Evolutionary conservation across 1,140 invertebrate species (phyloP).

Genomic region (Planococcus citri): DNA sequence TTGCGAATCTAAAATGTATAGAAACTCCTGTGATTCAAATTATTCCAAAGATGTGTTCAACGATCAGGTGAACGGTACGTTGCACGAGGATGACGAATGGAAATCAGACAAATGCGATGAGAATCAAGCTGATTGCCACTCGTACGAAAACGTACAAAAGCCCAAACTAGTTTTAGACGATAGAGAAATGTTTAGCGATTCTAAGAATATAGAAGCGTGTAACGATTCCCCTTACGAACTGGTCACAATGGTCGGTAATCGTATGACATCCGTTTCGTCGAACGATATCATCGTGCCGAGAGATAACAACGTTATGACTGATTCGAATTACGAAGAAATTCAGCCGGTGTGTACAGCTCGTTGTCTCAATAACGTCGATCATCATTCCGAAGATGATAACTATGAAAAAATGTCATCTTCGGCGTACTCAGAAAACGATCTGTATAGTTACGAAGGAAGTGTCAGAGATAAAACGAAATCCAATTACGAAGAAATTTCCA

Average conservation of each 20-base stretch:
- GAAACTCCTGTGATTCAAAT: neutral
- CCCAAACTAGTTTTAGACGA: neutral
- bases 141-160: neutral
- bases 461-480: neutral
- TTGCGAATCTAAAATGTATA: neutral
- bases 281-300: neutral
- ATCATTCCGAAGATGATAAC: neutral
- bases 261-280: neutral
- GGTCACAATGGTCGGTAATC: constrained; percentile 10
- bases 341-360: neutral
- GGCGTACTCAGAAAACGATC: neutral
- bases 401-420: constrained; percentile 10
- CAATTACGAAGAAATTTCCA: constrained; percentile 24
- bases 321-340: constrained; percentile 14
- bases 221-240: neutral
- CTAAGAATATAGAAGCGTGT: neutral
- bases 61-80: neutral
- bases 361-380: neutral
- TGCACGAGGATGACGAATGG: neutral
- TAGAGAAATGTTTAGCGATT: constrained; percentile 7
- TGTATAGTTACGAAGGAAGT: neutral
- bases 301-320: neutral
- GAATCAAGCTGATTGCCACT: neutral
- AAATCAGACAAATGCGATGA: neutral
- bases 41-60: neutral